phyloP scores from a whole-genome alignment of 2,797 vertebrate genomes.

The Chiloscyllium punctatum region DNA sequence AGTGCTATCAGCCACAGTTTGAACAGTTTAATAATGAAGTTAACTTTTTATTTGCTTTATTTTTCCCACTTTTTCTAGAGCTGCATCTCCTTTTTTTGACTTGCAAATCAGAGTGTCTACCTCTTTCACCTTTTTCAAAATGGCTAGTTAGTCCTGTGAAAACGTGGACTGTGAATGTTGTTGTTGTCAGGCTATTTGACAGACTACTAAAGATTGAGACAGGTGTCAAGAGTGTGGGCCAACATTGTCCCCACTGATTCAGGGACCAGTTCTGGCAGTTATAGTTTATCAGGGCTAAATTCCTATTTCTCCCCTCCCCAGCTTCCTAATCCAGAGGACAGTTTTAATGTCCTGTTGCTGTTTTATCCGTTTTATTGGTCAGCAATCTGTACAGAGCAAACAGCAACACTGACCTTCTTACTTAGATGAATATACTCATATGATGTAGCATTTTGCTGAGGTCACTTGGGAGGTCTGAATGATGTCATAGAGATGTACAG shows the following conservation, averaged over 20 bases:
- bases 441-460: neutral
- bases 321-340: neutral
- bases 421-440: neutral
- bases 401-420: neutral
- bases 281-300: neutral
- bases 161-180: neutral
- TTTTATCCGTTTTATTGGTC: neutral
- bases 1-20: neutral
- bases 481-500: neutral
- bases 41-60: neutral
- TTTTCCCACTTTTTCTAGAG: neutral
- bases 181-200: neutral
- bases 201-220: neutral
- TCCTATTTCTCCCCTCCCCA: neutral
- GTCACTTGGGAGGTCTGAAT: neutral
- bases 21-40: neutral
- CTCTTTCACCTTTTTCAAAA: neutral
- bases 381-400: neutral
- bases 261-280: neutral
- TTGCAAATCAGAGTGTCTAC: neutral
- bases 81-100: neutral
- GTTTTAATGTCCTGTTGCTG: neutral
- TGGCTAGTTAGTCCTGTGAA: neutral
- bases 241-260: neutral
- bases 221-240: neutral